These are phyloP conservation scores for Acronicta leporina DNA, from an alignment of 2,888 invertebrate species.

Conservation along the genomic window DNA sequence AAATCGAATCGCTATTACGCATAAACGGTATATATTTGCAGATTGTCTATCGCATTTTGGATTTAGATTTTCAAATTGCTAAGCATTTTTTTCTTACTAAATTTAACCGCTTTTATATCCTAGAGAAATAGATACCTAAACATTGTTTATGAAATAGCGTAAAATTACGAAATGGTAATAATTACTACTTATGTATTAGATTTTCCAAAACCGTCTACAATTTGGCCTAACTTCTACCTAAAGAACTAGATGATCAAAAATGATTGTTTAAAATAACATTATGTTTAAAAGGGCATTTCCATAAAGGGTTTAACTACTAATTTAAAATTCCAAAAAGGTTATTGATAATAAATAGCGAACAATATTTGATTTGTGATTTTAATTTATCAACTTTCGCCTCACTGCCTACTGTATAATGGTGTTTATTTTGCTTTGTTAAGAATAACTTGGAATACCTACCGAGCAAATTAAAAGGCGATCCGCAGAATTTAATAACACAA, in stretches of 20 bases:
- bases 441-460: conserved; percentile 29
- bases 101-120: neutral
- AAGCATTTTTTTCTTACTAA: no score
- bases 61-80: no score
- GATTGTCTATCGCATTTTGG: no score
- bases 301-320: no score
- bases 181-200: neutral
- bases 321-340: conserved; percentile 18
- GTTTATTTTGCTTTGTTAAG: conserved; percentile 37
- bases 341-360: conserved; percentile 6
- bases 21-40: no score
- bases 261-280: no score
- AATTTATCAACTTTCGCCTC: conserved; percentile 23
- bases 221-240: no score
- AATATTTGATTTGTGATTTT: conserved; percentile 30
- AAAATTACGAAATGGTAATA: no score
- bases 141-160: no score
- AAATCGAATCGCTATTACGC: neutral
- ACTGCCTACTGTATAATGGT: conserved; percentile 27
- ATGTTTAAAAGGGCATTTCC: neutral
- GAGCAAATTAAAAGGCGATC: conserved; percentile 63
- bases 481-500: conserved; percentile 63
- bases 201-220: neutral
- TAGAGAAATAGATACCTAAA: no score
- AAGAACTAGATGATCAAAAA: neutral